Evolutionary conservation across 2,888 invertebrate species (phyloP).

Genomic region (Griposia aprilina): DNA sequence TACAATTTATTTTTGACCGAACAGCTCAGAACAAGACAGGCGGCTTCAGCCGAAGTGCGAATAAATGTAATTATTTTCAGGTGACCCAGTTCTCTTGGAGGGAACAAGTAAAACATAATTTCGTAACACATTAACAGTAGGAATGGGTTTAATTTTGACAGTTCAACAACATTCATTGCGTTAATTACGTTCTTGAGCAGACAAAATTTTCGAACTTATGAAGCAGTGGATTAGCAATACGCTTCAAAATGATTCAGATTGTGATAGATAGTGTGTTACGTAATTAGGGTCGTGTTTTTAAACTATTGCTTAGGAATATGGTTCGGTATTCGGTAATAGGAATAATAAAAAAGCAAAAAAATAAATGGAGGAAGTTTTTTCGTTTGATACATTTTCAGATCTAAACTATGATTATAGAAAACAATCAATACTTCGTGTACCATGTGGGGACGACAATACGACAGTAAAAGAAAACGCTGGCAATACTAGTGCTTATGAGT

Average conservation of each 20-base stretch:
- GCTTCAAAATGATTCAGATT: too few relatives aligned
- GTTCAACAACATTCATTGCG: too few relatives aligned
- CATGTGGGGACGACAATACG: neutral
- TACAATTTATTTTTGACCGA: conserved; percentile 32
- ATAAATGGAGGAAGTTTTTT: neutral
- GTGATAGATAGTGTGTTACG: too few relatives aligned
- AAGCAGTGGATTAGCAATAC: too few relatives aligned
- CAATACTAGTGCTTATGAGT: too few relatives aligned
- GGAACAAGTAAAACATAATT: neutral
- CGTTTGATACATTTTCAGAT: neutral
- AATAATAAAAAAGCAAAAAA: neutral
- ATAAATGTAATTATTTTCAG: conserved; percentile 38
- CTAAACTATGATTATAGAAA: neutral
- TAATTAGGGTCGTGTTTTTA: neutral
- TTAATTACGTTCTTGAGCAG: too few relatives aligned
- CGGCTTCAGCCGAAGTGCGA: conserved; percentile 17
- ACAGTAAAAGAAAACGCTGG: neutral
- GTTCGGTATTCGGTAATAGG: neutral
- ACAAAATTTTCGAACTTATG: too few relatives aligned
- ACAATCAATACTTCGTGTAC: neutral
- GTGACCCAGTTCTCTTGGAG: conserved; percentile 30
- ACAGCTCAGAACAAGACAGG: neutral
- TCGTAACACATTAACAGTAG: too few relatives aligned
- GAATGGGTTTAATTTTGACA: too few relatives aligned
- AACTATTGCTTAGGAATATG: neutral